Percentiles rank a stretch among this genome's conserved stretches.
phyloP scores from a whole-genome alignment of 2,888 invertebrate species.

The Andrena flavipes region DNA sequence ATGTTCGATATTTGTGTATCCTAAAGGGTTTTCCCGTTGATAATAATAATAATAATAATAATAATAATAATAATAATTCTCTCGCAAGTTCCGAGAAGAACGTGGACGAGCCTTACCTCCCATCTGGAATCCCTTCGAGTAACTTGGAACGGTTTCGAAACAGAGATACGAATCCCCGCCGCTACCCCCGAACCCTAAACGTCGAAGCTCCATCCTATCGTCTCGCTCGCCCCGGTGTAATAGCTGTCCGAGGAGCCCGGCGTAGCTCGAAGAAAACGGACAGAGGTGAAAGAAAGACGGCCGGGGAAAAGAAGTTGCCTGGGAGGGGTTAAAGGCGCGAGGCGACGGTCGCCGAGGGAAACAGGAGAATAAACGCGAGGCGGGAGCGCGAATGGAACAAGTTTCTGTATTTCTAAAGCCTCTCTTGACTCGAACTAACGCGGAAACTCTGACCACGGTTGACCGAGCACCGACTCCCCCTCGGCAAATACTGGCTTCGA shows the following conservation, averaged over 20 bases:
- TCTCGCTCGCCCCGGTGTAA: neutral
- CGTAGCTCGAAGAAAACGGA: neutral
- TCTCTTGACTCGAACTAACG: constrained; percentile 39
- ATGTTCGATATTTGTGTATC: no score
- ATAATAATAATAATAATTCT: no score
- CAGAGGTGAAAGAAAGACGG: neutral
- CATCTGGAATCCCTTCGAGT: neutral
- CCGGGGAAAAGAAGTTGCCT: neutral
- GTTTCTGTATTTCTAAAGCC: constrained; percentile 74
- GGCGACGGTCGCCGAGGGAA: constrained; percentile 28
- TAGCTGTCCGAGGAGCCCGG: neutral
- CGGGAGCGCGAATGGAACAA: constrained; percentile 64
- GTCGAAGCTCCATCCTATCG: neutral
- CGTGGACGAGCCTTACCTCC: neutral
- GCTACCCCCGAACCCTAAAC: neutral
- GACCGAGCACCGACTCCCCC: constrained; percentile 56
- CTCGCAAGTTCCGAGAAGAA: neutral
- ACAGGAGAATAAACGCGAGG: constrained; percentile 31
- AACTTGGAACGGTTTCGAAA: no score
- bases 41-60: no score
- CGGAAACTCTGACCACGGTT: constrained; percentile 43
- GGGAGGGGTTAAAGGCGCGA: neutral
- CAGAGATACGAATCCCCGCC: no score
- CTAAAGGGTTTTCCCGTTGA: no score
- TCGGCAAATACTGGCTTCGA: constrained; percentile 75